Conservation (phyloP, 2,113 vertebrate species). For the Xenopus laevis region DNA sequence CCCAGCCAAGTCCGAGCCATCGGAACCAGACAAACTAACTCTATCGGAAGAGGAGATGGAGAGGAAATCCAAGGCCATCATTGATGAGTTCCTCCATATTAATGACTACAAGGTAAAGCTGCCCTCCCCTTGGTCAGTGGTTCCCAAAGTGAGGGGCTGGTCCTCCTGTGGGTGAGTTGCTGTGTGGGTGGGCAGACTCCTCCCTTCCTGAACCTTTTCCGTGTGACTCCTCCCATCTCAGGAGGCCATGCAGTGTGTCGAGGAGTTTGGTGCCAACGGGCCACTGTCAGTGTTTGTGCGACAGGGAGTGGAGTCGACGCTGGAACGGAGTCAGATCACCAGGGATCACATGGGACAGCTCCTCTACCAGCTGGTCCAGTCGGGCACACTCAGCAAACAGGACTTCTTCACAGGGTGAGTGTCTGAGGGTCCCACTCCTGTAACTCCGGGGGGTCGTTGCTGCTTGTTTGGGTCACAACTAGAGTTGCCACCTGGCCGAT, state of each 20-base stretch:
- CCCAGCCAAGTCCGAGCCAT: constrained; percentile 74
- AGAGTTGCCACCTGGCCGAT: no score
- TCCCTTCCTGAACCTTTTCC: no score
- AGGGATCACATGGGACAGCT: constrained; percentile 94
- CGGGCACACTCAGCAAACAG: constrained; percentile 75
- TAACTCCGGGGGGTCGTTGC: no score
- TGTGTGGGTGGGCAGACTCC: constrained; percentile 46
- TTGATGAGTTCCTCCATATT: constrained; percentile 97
- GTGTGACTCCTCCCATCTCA: no score
- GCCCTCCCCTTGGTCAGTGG: no score
- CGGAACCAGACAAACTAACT: constrained; percentile 61
- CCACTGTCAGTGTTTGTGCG: no score
- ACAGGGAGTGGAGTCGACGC: constrained; percentile 47
- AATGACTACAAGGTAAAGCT: constrained; percentile 86
- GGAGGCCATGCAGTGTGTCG: no score
- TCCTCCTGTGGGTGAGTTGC: constrained; percentile 46
- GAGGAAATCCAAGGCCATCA: constrained; percentile 89
- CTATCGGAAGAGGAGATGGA: constrained; percentile 86
- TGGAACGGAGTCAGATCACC: constrained; percentile 92
- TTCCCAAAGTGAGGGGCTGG: no score
- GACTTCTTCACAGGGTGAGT: constrained; percentile 91
- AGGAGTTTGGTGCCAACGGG: no score
- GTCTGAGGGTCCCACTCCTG: not conserved
- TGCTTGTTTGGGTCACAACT: no score
- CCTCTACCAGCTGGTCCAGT: constrained; percentile 82